A percentile compares a stretch with the other conserved stretches of the same genome.
Evolutionary conservation across 2,888 invertebrate genomes (phyloP).

Genomic region (Cephus runcator): DNA sequence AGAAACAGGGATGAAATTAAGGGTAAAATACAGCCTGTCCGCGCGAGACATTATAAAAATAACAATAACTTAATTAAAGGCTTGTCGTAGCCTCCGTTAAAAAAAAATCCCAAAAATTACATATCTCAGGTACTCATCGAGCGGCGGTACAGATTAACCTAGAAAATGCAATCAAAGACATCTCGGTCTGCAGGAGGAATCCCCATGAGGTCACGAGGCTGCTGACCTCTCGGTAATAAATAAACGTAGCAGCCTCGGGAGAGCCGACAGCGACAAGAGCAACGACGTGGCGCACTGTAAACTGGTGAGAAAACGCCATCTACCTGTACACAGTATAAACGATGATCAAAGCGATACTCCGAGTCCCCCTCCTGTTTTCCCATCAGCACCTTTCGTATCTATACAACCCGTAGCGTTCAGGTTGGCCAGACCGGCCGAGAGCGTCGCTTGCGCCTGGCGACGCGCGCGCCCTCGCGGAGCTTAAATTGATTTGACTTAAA

Average conservation of each 20-base stretch:
- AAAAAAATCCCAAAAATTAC: too few relatives aligned
- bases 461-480: not conserved
- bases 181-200: not conserved
- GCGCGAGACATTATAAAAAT: not conserved
- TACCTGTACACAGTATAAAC: not conserved
- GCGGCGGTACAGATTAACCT: not conserved
- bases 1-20: not conserved
- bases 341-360: slow-evolving; percentile 10
- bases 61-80: too few relatives aligned
- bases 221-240: not conserved
- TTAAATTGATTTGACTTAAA: not conserved
- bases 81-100: too few relatives aligned
- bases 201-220: not conserved
- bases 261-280: not conserved
- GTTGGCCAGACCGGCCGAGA: not conserved
- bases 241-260: not conserved
- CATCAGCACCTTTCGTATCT: not conserved
- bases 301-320: not conserved
- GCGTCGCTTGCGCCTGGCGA: not conserved
- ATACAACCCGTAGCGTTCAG: not conserved
- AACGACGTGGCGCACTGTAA: not conserved
- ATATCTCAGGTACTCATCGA: too few relatives aligned
- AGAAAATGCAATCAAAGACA: not conserved
- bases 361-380: not conserved
- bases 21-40: not conserved